Base-by-base conservation (phyloP, 2,797 vertebrate genomes). In the Crenichthys baileyi region DNA sequence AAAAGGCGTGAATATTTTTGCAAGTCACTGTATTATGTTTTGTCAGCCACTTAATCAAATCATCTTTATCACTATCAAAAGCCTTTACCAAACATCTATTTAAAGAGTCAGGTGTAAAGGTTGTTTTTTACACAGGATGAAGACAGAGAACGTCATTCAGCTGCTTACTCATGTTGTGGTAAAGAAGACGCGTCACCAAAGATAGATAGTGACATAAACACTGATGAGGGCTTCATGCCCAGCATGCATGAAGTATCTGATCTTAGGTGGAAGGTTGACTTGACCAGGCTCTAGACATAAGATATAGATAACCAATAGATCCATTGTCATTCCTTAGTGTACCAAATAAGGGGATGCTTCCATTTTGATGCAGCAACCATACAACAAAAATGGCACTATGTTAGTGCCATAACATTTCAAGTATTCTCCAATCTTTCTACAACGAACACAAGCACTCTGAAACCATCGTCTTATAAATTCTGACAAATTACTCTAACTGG, bases 401-500 rank as follows among this genome's bases (percentile, higher is more conserved):
- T 68, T 72, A 48, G 26, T 70, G 60, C 39, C 15, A 75, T 63
- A 79, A 80, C 2, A n/a, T 46, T 44, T 68, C 11, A 48, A 46
- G 44, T 7, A 68, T 61, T 80, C 60, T 82, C 11, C 63, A 67
- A 60, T 83, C 86, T 55, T 76, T 90, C 72, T 63, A 72, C 77
- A 72, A 72, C 22, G 53, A 56, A 77, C 41, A 6, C 41, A 11
- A 70, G 76, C 77, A 83, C 79, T 86, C 76, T 29, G 60, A 81
- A 79, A 75, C 61, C 76, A 58, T 88, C 82, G 83, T 83, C 87
- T 83, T 58, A 82, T 73, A 82, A 67, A 85, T 89, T 77, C 79
- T 80, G 61, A 79, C 73, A 90, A 91, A 89, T 86, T 82, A 65
- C 82, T 86, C 88, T 87, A 87, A 84, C 83, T 86, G 83, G 86